Evolutionary conservation across 2,113 vertebrate genomes (phyloP), one percentile per base, ranked within the genome.

Genomic region (Larimichthys crocea): DNA sequence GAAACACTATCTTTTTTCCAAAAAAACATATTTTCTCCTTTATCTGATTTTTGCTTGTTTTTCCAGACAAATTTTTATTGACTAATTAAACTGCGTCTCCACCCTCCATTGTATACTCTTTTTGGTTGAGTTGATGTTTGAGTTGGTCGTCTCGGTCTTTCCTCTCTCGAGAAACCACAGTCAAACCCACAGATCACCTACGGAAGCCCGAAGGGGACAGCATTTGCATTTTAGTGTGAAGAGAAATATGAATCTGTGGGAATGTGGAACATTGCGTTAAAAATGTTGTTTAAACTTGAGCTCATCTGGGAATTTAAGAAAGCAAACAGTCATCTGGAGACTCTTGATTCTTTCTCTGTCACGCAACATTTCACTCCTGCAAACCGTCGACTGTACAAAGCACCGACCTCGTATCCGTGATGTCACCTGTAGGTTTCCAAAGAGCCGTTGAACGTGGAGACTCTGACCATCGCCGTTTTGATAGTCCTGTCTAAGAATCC

Each of bases 71-170:
- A 24, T 76, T 56, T 40, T 40, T 70, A 57, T 29, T 56, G 73
- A 57, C 20, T 50, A 35, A 22, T 76, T 70, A 64, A 62, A 15
- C 22, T 22, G 12, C 19, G 1, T 53, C 60, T 68, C 74, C 57
- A 3, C 72, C 55, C 64, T 82, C 56, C 5, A 15, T 60, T 68
- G 40, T 62, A 11, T 4, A 17, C n/a, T 46, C 20, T 10, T 9
- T 9, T 44, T 46, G 63, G 56, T 26, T 69, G 8, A 16, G 44
- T 62, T 50, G 20, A 40, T n/a, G 61, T 12, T 60, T 61, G 7
- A 31, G 24, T 11, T 16, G 0, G 4, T 69, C 52, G 22, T 17
- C 62, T 42, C 46, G 1, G 46, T 22, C 12, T 60, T 29, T 70
- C 14, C 22, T 55, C 11, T 70, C 29, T 63, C 22, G 20, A 42